Evolutionary conservation across 2,888 invertebrate species (phyloP).

Genomic region (Synanthedon formicaeformis): DNA sequence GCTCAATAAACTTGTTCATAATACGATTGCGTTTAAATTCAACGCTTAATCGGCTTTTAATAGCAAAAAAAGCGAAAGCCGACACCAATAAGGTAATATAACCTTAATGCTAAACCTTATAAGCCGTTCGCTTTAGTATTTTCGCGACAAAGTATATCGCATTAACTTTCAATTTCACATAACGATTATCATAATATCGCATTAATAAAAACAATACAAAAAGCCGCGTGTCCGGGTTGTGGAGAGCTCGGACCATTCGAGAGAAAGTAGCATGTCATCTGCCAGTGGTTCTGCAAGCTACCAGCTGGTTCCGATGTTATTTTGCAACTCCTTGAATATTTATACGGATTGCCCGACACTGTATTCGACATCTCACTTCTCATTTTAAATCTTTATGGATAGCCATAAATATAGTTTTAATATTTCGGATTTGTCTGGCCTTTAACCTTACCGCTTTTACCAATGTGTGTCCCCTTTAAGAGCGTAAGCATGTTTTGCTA

Average conservation of each 20-base stretch:
- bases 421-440: slow-evolving; percentile 19
- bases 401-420: slow-evolving; percentile 25
- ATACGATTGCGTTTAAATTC: neutral
- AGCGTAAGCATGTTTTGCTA: neutral
- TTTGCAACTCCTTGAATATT: slow-evolving; percentile 42
- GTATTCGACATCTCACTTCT: slow-evolving; percentile 16
- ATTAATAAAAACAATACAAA: slow-evolving; percentile 58
- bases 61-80: slow-evolving; percentile 10
- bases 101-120: slow-evolving; percentile 21
- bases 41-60: neutral
- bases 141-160: slow-evolving; percentile 36
- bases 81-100: slow-evolving; percentile 13
- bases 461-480: neutral
- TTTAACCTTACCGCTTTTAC: slow-evolving; percentile 20
- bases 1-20: neutral
- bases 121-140: slow-evolving; percentile 41
- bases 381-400: slow-evolving; percentile 14
- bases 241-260: slow-evolving; percentile 30
- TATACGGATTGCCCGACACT: slow-evolving; percentile 21
- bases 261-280: slow-evolving; percentile 57
- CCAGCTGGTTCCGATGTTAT: slow-evolving; percentile 21
- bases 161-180: slow-evolving; percentile 57
- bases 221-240: slow-evolving; percentile 44
- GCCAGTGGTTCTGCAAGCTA: slow-evolving; percentile 18
- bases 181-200: slow-evolving; percentile 45